Evolutionary conservation across 1,140 invertebrate genomes (phyloP), one percentile per base, ranked within the genome.

Genomic region (Pectinophora gossypiella): DNA sequence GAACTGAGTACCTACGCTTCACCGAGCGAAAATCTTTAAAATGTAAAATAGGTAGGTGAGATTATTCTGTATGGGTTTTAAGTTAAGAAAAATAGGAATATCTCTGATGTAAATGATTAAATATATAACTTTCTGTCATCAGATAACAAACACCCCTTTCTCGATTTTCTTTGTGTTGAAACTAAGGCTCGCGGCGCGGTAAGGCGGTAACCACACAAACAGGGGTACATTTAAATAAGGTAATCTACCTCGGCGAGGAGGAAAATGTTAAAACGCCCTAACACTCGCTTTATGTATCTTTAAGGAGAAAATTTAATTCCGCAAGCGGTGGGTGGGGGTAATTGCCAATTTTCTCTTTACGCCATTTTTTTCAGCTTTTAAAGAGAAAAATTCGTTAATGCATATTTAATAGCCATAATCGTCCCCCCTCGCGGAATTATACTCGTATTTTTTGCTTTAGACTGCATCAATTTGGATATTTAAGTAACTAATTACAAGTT

Each of bases 321-420:
- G 57, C 48, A 18, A 50, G 46, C 32, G 59, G 67, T 54, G 64
- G 65, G 65, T 50, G 65, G 66, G 47, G 36, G 64, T 86, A 86
- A 86, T 86, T 85, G 80, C 54, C 83, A 85, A 86, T 86, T 86
- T 86, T 85, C 79, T 76, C 68, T 76, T 86, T 82, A 78, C 83
- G 73, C 72, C 75, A 69, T 78, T 85, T 85, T 73, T 85, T 85
- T 78, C 70, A 77, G 79, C 79, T 86, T 85, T 82, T 83, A 83
- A 84, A 64, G 73, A 86, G 80, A 77, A 86, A 86, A 85, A 87
- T 87, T 85, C 81, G 81, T 87, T 87, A 87, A 83, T 85, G 83
- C 77, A 87, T 85, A 85, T 85, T 86, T 86, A 83, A 86, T 84
- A 72, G 81, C 63, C 52, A 51, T 86, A 86, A 86, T 86, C 80